phyloP scores from a whole-genome alignment of 1,140 invertebrate species.

The Diabrotica virgifera region DNA sequence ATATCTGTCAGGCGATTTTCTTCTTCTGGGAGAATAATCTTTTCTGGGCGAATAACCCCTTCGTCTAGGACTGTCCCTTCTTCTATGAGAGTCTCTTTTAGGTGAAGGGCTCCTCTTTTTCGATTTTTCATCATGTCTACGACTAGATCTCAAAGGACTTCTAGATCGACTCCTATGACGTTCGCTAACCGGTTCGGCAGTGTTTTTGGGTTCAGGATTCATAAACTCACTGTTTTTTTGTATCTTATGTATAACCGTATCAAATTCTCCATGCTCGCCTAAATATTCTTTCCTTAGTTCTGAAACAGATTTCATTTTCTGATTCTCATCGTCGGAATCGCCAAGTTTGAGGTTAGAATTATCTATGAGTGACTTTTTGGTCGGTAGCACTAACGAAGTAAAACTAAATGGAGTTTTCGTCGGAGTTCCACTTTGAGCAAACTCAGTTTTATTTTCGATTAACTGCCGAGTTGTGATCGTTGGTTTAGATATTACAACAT shows the following conservation, averaged over 20 bases:
- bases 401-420: slow-evolving; percentile 25
- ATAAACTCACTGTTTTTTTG: slow-evolving; percentile 2
- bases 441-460: neutral
- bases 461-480: slow-evolving; percentile 11
- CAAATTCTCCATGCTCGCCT: too few relatives aligned
- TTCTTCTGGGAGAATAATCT: slow-evolving; percentile 4
- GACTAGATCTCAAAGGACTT: too few relatives aligned
- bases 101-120: slow-evolving; percentile 12
- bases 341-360: slow-evolving; percentile 34
- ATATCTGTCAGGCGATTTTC: slow-evolving; percentile 18
- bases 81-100: slow-evolving; percentile 7
- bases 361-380: slow-evolving; percentile 29
- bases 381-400: slow-evolving; percentile 29
- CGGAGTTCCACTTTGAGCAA: neutral
- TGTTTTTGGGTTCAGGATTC: neutral
- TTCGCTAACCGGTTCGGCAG: too few relatives aligned
- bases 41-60: slow-evolving; percentile 19
- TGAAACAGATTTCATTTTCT: slow-evolving; percentile 9
- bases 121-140: neutral
- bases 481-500: slow-evolving; percentile 9
- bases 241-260: slow-evolving; percentile 3
- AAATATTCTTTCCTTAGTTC: slow-evolving; percentile 24
- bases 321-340: slow-evolving; percentile 27
- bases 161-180: too few relatives aligned
- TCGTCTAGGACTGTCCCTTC: slow-evolving; percentile 15